A percentile compares a stretch with the other conserved stretches of the same genome.
phyloP scores from a whole-genome alignment of 2,888 invertebrate species.

The Nomada flava region DNA sequence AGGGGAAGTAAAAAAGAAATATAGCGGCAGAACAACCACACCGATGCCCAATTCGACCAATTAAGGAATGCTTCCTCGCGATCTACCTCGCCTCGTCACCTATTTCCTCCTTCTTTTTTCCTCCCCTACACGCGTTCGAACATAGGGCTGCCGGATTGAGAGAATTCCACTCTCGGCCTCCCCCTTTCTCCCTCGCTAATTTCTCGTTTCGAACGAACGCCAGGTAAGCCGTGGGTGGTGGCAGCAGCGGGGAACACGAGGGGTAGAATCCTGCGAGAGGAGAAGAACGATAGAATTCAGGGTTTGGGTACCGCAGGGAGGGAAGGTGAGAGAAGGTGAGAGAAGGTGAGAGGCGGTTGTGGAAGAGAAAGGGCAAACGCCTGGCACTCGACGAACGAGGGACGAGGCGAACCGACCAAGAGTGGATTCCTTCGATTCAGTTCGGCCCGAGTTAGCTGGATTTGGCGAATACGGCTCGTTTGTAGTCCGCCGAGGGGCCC shows the following conservation, averaged over 20 bases:
- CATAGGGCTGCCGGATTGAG: constrained; percentile 37
- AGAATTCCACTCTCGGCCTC: constrained; percentile 58
- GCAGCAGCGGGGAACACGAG: constrained; percentile 21
- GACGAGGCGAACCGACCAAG: constrained; percentile 33
- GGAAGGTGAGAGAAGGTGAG: constrained; percentile 37
- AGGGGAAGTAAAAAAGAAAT: not conserved
- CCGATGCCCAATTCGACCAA: not conserved
- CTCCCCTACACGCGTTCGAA: constrained; percentile 27
- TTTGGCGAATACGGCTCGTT: constrained; percentile 81
- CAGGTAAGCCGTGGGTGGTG: constrained; percentile 65
- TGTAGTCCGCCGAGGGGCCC: constrained; percentile 76
- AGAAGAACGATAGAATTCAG: constrained; percentile 3
- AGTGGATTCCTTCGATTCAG: constrained; percentile 79
- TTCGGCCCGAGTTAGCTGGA: constrained; percentile 80
- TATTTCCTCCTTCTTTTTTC: constrained; percentile 5
- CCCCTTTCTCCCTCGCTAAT: constrained; percentile 64
- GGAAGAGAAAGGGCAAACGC: constrained; percentile 36
- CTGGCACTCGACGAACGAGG: constrained; percentile 16
- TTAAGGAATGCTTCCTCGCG: constrained; percentile 29
- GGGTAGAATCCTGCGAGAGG: constrained; percentile 4
- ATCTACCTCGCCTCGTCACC: constrained; percentile 19
- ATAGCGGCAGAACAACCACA: not conserved
- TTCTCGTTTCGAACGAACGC: constrained; percentile 64
- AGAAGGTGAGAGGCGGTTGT: constrained; percentile 34
- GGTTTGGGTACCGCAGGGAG: constrained; percentile 34